phyloP scores from a whole-genome alignment of 2,888 invertebrate species.

The Zaprionus obscuricornis region DNA sequence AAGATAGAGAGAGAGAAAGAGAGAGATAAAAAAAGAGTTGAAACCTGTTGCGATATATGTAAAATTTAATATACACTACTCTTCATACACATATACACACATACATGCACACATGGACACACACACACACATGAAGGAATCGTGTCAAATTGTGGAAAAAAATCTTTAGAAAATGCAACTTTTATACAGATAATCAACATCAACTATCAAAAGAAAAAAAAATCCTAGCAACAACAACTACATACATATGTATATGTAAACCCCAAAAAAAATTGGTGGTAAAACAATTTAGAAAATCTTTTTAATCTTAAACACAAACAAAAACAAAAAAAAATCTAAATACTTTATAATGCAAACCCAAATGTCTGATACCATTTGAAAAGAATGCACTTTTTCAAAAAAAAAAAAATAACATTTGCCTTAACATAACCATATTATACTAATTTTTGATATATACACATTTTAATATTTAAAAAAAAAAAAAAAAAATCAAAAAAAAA shows the following conservation, averaged over 20 bases:
- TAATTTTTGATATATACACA: constrained; percentile 73
- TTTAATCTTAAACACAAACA: too few species aligned
- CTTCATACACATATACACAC: constrained; percentile 30
- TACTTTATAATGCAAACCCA: constrained; percentile 63
- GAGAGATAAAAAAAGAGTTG: constrained; percentile 1
- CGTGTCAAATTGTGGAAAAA: constrained; percentile 53
- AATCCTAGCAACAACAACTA: constrained; percentile 3
- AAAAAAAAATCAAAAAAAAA: too few species aligned
- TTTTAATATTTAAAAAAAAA: constrained; percentile 41
- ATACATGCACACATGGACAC: constrained; percentile 27
- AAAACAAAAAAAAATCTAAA: constrained; percentile 31
- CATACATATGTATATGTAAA: constrained; percentile 15
- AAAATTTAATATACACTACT: constrained; percentile 24
- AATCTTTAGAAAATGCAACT: neutral
- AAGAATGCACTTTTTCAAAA: constrained; percentile 79
- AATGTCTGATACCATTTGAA: constrained; percentile 87
- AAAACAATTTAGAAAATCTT: too few species aligned
- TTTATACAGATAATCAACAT: too few species aligned
- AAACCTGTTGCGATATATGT: constrained; percentile 39
- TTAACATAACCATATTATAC: constrained; percentile 75
- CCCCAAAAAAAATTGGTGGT: too few species aligned
- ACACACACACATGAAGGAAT: constrained; percentile 28
- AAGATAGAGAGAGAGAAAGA: neutral
- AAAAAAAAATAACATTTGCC: constrained; percentile 62
- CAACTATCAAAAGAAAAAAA: too few species aligned